Percentiles rank a stretch among this genome's conserved stretches.
Conservation (phyloP, 2,888 invertebrate genomes). For the Nezara viridula region DNA sequence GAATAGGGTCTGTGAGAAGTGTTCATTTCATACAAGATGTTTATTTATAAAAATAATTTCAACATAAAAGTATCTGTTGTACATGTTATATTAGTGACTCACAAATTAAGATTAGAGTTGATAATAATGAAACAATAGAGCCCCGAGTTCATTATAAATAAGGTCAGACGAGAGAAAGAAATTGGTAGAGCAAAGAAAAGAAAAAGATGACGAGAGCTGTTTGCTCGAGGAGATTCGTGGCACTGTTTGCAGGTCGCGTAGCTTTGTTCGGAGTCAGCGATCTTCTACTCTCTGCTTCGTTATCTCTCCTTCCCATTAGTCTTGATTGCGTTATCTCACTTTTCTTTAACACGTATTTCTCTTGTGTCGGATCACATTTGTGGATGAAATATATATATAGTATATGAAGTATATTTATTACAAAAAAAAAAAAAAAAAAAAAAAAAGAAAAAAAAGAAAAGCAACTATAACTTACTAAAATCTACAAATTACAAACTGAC, state of each 20-base stretch:
- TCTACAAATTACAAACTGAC: too few species aligned
- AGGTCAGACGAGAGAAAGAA: neutral
- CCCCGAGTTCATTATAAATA: neutral
- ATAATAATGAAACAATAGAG: neutral
- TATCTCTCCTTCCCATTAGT: neutral
- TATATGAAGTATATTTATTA: too few species aligned
- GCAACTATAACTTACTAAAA: too few species aligned
- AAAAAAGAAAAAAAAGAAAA: too few species aligned
- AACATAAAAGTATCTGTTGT: too few species aligned
- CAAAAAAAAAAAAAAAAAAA: too few species aligned
- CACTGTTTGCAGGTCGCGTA: slow-evolving; percentile 36
- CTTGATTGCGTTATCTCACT: neutral
- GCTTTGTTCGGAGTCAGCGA: neutral
- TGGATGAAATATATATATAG: too few species aligned
- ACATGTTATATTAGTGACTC: neutral
- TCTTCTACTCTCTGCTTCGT: neutral
- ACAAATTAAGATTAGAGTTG: neutral
- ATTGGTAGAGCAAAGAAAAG: neutral
- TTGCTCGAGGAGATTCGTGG: neutral
- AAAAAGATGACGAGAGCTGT: neutral
- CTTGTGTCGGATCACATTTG: too few species aligned
- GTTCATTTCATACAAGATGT: too few species aligned
- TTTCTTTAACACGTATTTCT: neutral
- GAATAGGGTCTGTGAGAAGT: too few species aligned
- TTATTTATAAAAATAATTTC: too few species aligned